Conservation (phyloP, 1,140 invertebrate species). For the Papilio machaon region DNA sequence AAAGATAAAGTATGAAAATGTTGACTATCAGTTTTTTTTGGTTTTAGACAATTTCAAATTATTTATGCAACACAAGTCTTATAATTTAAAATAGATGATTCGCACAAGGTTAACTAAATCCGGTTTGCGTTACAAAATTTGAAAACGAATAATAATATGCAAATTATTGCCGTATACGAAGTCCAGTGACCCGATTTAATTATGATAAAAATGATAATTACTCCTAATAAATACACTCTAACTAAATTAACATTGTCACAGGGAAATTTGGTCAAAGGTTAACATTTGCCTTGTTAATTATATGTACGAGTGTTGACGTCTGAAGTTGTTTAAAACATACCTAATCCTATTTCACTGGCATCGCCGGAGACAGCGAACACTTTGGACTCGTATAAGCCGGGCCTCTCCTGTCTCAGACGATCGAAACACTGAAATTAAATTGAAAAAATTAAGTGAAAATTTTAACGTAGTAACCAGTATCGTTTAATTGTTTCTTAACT, state of each 20-base stretch:
- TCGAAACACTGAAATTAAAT: slow-evolving; percentile 81
- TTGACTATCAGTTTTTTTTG: too few relatives aligned
- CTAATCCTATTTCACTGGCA: slow-evolving; percentile 84
- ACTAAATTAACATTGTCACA: neutral
- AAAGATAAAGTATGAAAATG: too few relatives aligned
- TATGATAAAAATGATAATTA: neutral
- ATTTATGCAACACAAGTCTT: too few relatives aligned
- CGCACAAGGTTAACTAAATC: too few relatives aligned
- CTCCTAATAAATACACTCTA: slow-evolving; percentile 18
- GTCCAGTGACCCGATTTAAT: neutral
- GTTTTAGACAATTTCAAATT: too few relatives aligned
- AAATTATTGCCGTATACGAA: neutral
- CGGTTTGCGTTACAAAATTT: too few relatives aligned
- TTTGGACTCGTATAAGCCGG: slow-evolving; percentile 83
- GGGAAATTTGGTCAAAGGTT: neutral
- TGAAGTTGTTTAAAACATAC: slow-evolving; percentile 60
- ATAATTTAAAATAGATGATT: too few relatives aligned
- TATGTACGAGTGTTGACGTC: neutral
- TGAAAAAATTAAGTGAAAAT: neutral
- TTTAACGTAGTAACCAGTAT: too few relatives aligned
- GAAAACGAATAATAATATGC: too few relatives aligned
- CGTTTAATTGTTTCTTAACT: too few relatives aligned
- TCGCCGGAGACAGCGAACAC: slow-evolving; percentile 91
- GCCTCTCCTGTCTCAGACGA: slow-evolving; percentile 81
- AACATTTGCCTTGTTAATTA: slow-evolving; percentile 4